Evolutionary conservation across 2,888 invertebrate genomes (phyloP).

Genomic region (Busseola fusca): DNA sequence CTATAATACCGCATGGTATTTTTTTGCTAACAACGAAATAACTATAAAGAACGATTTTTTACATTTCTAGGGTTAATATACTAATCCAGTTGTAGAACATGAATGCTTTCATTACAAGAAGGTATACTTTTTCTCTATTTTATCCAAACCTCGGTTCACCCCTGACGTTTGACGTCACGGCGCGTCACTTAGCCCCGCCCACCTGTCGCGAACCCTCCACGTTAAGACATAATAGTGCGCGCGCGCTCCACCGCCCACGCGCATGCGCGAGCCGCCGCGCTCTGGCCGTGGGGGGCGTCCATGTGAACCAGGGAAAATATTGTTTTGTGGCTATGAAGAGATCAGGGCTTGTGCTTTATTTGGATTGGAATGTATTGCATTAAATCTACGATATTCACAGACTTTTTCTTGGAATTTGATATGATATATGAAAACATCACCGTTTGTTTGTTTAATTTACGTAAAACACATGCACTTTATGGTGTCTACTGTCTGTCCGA

Average conservation of each 20-base stretch:
- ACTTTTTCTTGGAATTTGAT: not conserved
- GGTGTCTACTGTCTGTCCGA: too few relatives aligned
- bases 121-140: not conserved
- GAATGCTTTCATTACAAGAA: too few relatives aligned
- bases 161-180: slow-evolving; percentile 74
- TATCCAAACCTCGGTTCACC: slow-evolving; percentile 58
- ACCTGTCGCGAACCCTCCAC: slow-evolving; percentile 84
- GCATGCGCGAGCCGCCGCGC: slow-evolving; percentile 55
- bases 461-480: not conserved
- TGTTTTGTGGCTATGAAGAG: slow-evolving; percentile 41
- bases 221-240: slow-evolving; percentile 85
- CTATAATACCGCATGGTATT: too few relatives aligned
- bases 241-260: slow-evolving; percentile 77
- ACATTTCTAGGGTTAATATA: too few relatives aligned
- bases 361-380: not conserved
- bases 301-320: slow-evolving; percentile 48
- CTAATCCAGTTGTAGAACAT: too few relatives aligned
- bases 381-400: not conserved
- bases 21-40: too few relatives aligned
- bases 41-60: too few relatives aligned
- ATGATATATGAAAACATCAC: not conserved
- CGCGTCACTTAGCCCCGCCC: slow-evolving; percentile 82
- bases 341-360: slow-evolving; percentile 38
- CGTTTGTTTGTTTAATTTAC: not conserved
- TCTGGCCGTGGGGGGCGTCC: slow-evolving; percentile 73